phyloP scores from a whole-genome alignment of 2,888 invertebrate genomes.

The Glomeris marginata region DNA sequence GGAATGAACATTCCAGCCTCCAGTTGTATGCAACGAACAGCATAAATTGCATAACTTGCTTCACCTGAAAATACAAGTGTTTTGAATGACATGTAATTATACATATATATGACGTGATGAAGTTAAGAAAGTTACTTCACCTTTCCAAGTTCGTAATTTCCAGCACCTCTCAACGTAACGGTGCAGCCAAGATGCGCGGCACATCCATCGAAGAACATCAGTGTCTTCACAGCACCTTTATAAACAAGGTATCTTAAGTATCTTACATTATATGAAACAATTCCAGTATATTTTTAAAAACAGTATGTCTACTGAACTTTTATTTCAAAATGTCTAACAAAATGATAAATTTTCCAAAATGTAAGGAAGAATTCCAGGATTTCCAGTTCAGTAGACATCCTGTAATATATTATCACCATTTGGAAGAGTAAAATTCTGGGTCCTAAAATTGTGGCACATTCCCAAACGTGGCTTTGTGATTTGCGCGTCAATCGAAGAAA shows the following conservation, averaged over 20 bases:
- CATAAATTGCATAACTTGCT: conserved; percentile 65
- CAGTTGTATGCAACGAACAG: conserved; percentile 78
- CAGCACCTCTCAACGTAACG: conserved; percentile 65
- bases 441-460: conserved; percentile 64
- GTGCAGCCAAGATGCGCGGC: conserved; percentile 72
- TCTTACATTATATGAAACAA: background rate
- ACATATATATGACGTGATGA: background rate
- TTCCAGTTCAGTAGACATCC: too few species aligned
- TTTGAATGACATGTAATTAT: background rate
- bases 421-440: conserved; percentile 31
- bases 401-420: conserved; percentile 24
- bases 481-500: conserved; percentile 74
- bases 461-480: conserved; percentile 57
- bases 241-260: conserved; percentile 23
- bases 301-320: too few species aligned
- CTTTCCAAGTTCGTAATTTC: conserved; percentile 52
- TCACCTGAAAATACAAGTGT: conserved; percentile 36
- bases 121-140: background rate
- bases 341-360: too few species aligned
- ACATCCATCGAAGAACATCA: conserved; percentile 89
- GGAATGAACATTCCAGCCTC: conserved; percentile 77
- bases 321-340: too few species aligned
- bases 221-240: conserved; percentile 46
- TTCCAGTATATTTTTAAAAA: background rate
- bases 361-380: too few species aligned